Base-by-base conservation (phyloP, 2,888 invertebrate genomes). In the Tupiocoris notatus region DNA sequence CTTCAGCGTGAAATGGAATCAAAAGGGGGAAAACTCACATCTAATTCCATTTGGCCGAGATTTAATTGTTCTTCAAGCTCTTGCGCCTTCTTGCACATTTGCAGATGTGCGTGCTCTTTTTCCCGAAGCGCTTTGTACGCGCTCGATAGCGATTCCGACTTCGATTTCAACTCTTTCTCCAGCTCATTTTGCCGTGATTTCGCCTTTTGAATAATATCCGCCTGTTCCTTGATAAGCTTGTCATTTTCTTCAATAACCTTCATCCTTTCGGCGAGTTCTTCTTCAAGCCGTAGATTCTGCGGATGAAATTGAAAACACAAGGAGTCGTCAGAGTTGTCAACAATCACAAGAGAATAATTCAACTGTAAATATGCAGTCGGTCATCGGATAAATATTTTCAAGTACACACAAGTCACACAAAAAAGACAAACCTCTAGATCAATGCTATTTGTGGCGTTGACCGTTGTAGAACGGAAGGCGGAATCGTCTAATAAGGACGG, bases 131-230 rank as follows among this genome's bases (percentile, higher is more conserved):
- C 70, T 18, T 70, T 63, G 22, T 63, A 22, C 18, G 22, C 63
- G 7, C 63, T 23, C 7, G 18, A 12, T 18, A 63, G 22, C 18
- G 2, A 2, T 1, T 61, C 61, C 0, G 70, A 70, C 21, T 23
- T 61, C 2, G 21, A 18, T 56, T 67, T 56, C 57, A 77, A 80
- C 77, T 84, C 83, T 24, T 83, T 82, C 68, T 83, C 82, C 25
- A 83, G 82, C 58, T 82, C 82, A 77, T 82, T 82, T 17, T 84
- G 81, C 21, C 81, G 80, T 59, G 82, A 81, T 79, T 84, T 83
- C 70, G 83, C 81, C 79, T 82, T 83, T 57, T 82, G 81, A 61
- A 84, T 81, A 81, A 81, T 80, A 18, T 82, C 78, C 1, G 80
- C 79, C 56, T 77, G 74, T 7, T 77, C 78, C 23, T 81, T 80